A percentile compares a stretch with the other conserved stretches of the same genome.
These are phyloP conservation scores for Sphaeridia pumilis DNA, from an alignment of 2,888 invertebrate species.

Conservation along the genomic window DNA sequence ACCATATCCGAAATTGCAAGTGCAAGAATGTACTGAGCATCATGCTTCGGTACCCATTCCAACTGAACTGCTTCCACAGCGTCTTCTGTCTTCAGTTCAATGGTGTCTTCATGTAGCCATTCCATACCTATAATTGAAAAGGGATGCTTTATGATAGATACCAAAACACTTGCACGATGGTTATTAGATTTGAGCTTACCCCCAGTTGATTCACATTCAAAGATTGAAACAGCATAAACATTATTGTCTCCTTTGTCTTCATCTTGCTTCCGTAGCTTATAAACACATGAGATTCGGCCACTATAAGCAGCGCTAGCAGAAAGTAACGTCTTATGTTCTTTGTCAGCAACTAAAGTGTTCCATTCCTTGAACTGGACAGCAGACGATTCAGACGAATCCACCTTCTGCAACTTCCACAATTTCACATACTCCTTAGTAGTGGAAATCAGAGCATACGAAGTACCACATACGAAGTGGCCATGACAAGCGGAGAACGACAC, in stretches of 20 bases:
- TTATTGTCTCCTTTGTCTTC: too few relatives aligned
- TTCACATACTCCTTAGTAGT: conserved; percentile 33
- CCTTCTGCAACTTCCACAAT: conserved; percentile 32
- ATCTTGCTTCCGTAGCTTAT: conserved; percentile 60
- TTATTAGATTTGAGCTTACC: conserved; percentile 48
- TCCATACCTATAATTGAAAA: conserved; percentile 47
- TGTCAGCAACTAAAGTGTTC: conserved; percentile 24
- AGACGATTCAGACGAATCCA: conserved; percentile 13
- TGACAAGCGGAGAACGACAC: conserved; percentile 34
- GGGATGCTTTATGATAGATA: too few relatives aligned
- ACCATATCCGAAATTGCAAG: conserved; percentile 84
- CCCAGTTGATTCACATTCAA: conserved; percentile 98
- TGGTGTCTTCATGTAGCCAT: conserved; percentile 91
- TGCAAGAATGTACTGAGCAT: conserved; percentile 94
- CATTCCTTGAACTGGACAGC: conserved; percentile 27
- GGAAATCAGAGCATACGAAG: conserved; percentile 33
- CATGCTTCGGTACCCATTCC: conserved; percentile 99
- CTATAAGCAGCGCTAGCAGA: conserved; percentile 96
- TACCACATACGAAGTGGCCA: conserved; percentile 36
- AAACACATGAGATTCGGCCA: conserved; percentile 93
- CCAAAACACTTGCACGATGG: background rate
- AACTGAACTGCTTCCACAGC: conserved; percentile 55
- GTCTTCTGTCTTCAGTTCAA: conserved; percentile 60
- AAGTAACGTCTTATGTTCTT: conserved; percentile 46
- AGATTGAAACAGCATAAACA: conserved; percentile 64